phyloP scores from a whole-genome alignment of 1,140 invertebrate species.

The Macrosteles quadrilineatus region DNA sequence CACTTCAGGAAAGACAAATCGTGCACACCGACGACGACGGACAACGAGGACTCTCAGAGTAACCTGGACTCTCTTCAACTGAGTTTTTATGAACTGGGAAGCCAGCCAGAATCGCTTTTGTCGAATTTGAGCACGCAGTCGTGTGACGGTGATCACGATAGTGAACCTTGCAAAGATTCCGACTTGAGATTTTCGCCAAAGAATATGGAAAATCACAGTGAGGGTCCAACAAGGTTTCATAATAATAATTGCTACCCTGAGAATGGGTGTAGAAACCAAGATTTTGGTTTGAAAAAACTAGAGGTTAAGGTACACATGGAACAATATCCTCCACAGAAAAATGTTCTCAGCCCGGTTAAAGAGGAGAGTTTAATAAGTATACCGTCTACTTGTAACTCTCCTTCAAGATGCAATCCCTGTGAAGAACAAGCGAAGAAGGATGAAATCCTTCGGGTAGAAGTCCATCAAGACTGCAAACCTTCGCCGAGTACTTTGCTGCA shows the following conservation, averaged over 20 bases:
- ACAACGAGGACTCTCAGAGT: conserved; percentile 13
- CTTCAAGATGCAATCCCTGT: neutral
- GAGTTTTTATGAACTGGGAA: conserved; percentile 16
- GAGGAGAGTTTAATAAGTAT: conserved; percentile 18
- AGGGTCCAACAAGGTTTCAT: neutral
- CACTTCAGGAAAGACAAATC: conserved; percentile 10
- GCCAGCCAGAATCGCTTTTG: conserved; percentile 9
- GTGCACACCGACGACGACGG: neutral
- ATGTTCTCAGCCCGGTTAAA: conserved; percentile 11
- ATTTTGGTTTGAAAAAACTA: neutral
- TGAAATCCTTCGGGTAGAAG: neutral
- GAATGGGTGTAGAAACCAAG: neutral
- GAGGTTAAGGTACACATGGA: neutral
- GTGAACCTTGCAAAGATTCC: neutral
- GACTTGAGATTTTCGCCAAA: neutral
- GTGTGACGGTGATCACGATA: neutral
- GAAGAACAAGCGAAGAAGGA: neutral
- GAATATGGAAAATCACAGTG: neutral
- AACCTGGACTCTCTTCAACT: conserved; percentile 19
- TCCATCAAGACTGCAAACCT: conserved; percentile 19
- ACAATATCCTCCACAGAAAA: neutral
- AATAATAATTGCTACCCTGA: neutral
- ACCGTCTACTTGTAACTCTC: conserved; percentile 8
- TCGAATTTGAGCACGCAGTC: conserved; percentile 19
- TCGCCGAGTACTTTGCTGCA: conserved; percentile 32